Conservation (phyloP, 2,888 invertebrate genomes). For the Dryobota labecula region DNA sequence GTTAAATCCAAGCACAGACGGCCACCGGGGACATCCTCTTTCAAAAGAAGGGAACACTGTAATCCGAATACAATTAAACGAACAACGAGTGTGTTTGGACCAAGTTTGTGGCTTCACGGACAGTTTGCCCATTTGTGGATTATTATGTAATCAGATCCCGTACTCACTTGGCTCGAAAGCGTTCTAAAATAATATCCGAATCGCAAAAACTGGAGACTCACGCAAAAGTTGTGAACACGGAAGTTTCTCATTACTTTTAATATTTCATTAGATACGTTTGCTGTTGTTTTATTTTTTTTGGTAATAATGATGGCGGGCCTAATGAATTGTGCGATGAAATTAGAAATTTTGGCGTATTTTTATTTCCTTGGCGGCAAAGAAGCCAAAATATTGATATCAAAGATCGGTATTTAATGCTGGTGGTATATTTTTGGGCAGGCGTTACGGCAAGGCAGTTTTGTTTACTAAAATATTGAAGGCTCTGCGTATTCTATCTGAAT, state of each 20-base stretch:
- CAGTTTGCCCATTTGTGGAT: constrained; percentile 47
- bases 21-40: constrained; percentile 14
- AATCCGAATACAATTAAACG: constrained; percentile 37
- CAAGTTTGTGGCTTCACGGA: constrained; percentile 22
- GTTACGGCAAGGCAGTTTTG: constrained; percentile 35
- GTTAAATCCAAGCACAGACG: constrained; percentile 15
- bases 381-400: constrained; percentile 31
- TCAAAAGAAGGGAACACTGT: constrained; percentile 28
- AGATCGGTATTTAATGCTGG: constrained; percentile 40
- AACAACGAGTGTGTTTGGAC: constrained; percentile 27
- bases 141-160: constrained; percentile 54
- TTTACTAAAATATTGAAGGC: constrained; percentile 53
- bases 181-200: constrained; percentile 45
- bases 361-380: constrained; percentile 12
- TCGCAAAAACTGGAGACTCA: constrained; percentile 28
- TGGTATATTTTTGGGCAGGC: constrained; percentile 27
- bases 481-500: constrained; percentile 53
- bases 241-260: constrained; percentile 43
- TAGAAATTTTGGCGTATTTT: constrained; percentile 27
- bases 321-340: constrained; percentile 44
- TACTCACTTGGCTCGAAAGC: constrained; percentile 44
- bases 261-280: constrained; percentile 31
- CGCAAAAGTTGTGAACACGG: constrained; percentile 33
- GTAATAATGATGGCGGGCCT: constrained; percentile 35
- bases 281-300: constrained; percentile 50